Percentiles rank a stretch among this genome's conserved stretches.
Evolutionary conservation across 2,888 invertebrate species (phyloP).

Genomic region (Scrobipalpa costella): DNA sequence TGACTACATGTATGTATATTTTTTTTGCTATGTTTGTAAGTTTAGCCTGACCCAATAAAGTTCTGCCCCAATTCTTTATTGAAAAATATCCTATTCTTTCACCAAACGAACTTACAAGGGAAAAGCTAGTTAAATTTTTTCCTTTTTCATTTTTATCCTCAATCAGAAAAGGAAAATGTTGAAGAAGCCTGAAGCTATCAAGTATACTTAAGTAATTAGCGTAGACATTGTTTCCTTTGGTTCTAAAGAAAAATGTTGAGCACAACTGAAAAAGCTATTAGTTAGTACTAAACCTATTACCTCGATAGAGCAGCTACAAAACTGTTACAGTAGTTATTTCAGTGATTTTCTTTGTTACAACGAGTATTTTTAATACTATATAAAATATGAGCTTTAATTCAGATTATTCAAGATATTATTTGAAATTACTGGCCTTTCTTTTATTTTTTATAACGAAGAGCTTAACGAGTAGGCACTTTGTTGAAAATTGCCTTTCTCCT

Average conservation of each 20-base stretch:
- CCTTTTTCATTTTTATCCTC: neutral
- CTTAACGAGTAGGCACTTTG: too few species aligned
- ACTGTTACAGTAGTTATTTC: conserved; percentile 12
- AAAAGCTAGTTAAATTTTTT: neutral
- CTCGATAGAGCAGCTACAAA: conserved; percentile 10
- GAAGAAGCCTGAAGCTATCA: neutral
- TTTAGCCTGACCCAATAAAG: too few species aligned
- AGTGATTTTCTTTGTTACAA: conserved; percentile 4
- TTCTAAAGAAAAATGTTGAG: neutral
- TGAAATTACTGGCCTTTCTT: too few species aligned
- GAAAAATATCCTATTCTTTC: too few species aligned
- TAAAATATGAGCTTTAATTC: neutral
- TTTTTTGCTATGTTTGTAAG: too few species aligned
- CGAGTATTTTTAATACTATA: neutral
- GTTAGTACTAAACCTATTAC: conserved; percentile 8
- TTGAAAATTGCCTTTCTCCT: too few species aligned
- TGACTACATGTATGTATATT: too few species aligned
- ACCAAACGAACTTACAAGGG: neutral
- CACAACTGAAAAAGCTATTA: neutral
- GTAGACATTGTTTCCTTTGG: neutral
- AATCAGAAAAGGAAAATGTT: neutral
- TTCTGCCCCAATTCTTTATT: too few species aligned
- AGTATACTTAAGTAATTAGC: conserved; percentile 1
- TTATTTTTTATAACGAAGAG: too few species aligned
- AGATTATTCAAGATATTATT: neutral